Conservation (phyloP, 2,888 invertebrate species). For the Acrocyrtus sp. region DNA sequence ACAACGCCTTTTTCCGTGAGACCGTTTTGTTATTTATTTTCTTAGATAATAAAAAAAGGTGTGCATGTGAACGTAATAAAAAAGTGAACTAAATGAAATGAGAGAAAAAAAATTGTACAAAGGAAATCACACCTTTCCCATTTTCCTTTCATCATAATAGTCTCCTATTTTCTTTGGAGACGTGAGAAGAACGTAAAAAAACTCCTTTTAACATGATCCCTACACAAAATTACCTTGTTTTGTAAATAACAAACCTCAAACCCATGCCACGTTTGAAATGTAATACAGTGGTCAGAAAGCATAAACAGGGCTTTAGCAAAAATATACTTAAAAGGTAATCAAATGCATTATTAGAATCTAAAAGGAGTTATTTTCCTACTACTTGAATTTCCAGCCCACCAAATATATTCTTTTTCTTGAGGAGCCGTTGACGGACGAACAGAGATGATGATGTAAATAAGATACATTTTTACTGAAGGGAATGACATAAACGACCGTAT, state of each 20-base stretch:
- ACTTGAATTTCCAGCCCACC: neutral
- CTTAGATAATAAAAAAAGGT: slow-evolving; percentile 11
- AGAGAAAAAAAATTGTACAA: slow-evolving; percentile 28
- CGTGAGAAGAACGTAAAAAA: slow-evolving; percentile 34
- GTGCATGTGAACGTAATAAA: slow-evolving; percentile 30
- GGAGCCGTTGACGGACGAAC: neutral
- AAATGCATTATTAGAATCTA: neutral
- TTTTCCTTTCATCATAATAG: slow-evolving; percentile 9
- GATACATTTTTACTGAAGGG: slow-evolving; percentile 20
- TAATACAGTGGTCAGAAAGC: neutral
- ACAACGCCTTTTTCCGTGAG: neutral
- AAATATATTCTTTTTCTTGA: no score
- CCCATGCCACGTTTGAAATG: no score
- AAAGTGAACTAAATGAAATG: slow-evolving; percentile 6
- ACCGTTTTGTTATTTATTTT: neutral
- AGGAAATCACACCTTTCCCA: slow-evolving; percentile 47
- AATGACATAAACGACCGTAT: slow-evolving; percentile 45
- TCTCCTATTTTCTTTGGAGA: slow-evolving; percentile 15
- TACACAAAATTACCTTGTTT: neutral
- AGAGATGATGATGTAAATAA: neutral
- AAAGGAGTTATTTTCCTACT: neutral
- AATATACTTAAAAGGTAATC: no score
- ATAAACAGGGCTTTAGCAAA: no score
- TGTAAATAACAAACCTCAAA: neutral
- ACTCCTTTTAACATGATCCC: neutral